Base-by-base conservation (phyloP, 2,888 invertebrate genomes). In the Cyclophora albipunctata region DNA sequence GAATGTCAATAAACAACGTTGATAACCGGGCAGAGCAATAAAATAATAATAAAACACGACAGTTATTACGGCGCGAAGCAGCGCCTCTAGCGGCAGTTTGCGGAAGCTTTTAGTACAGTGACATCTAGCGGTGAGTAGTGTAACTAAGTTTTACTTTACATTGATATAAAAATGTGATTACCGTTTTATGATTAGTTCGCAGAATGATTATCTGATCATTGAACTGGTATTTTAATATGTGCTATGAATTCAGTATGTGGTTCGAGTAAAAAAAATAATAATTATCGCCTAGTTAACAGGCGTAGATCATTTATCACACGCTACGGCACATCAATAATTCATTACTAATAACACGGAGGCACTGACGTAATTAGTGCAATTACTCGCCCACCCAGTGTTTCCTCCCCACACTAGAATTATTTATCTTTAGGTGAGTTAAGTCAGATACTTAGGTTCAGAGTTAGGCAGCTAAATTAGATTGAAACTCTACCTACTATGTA, bases 321-420 rank as follows among this genome's bases (percentile, higher is more conserved):
- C 74, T 70, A 73, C 73, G 61, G 69, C 65, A 61, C 76, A 84
- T 84, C 82, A 83, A 85, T 84, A 84, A 85, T 84, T 87, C 84
- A 86, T 86, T 71, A 69, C 72, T 79, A 81, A 80, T 83, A 80
- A 78, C 74, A 78, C 71, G 73, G 78, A 73, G 73, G 75, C 75
- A 79, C 76, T 81, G 85, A 81, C 78, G 77, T 85, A 84, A 86
- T 86, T 85, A 86, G 81, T 72, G 78, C 83, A 84, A 84, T 85
- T 82, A 84, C 71, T 66, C 68, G 87, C 71, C 87, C 86, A 84
- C 87, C 85, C 84, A 83, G 74, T 63, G 71, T 71, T 75, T 65
- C 67, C 56, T 63, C 64, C 69, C 70, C 69, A 66, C 65, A 65
- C 63, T 80, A 77, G 78, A 82, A 83, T 82, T 80, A 84, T 84